Conservation (phyloP, 2,888 invertebrate genomes). For the Drosophila falleni region DNA sequence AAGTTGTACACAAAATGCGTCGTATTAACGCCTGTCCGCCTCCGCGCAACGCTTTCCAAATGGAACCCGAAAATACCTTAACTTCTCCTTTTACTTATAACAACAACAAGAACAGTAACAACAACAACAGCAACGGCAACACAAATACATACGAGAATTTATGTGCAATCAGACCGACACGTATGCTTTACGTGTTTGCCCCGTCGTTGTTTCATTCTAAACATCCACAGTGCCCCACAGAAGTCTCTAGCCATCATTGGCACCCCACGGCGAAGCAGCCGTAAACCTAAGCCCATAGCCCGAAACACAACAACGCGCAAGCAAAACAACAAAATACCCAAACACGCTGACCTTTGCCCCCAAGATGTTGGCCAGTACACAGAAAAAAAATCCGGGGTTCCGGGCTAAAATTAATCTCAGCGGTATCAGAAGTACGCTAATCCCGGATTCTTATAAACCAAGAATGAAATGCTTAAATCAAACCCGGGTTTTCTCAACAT, state of each 20-base stretch:
- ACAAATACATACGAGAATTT: conserved; percentile 55
- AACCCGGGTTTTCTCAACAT: too few species aligned
- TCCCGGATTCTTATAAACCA: too few species aligned
- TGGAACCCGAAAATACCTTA: conserved; percentile 37
- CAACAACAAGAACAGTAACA: conserved; percentile 17
- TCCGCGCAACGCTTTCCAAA: conserved; percentile 14
- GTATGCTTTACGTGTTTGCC: conserved; percentile 68
- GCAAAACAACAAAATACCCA: conserved; percentile 39
- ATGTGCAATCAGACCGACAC: conserved; percentile 79
- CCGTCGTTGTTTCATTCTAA: not conserved
- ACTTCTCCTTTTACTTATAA: not conserved
- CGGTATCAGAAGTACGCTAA: too few species aligned
- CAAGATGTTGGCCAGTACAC: conserved; percentile 52
- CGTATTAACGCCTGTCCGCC: conserved; percentile 63
- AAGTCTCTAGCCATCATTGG: conserved; percentile 57
- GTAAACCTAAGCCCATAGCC: conserved; percentile 44
- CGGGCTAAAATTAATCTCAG: too few species aligned
- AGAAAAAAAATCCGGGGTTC: too few species aligned
- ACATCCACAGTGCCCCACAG: conserved; percentile 9
- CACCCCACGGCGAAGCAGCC: conserved; percentile 39
- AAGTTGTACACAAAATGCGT: conserved; percentile 78
- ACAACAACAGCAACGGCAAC: conserved; percentile 18
- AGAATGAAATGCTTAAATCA: too few species aligned
- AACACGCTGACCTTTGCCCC: conserved; percentile 61
- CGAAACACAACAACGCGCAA: conserved; percentile 45